Conservation (phyloP, 1,140 invertebrate genomes). For the Triops cancriformis region DNA sequence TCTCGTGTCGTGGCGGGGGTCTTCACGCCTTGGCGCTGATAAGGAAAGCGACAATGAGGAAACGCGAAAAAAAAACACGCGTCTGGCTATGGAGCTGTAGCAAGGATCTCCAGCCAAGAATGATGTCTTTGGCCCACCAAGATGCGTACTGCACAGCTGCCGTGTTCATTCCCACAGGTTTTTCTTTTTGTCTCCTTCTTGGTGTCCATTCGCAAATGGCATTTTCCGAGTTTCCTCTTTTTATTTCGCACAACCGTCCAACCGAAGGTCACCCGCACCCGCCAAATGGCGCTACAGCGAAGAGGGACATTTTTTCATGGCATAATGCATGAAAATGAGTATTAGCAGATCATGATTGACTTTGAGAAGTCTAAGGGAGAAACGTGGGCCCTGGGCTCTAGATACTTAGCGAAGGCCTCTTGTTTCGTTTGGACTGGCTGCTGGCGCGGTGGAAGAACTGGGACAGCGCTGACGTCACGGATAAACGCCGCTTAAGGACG, state of each 20-base stretch:
- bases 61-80: not conserved
- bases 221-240: not conserved
- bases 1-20: not conserved
- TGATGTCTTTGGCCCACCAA: not conserved
- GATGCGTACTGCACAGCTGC: not conserved
- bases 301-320: no score
- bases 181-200: not conserved
- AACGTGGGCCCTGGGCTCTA: no score
- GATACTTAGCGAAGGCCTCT: not conserved
- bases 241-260: no score
- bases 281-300: no score
- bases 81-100: not conserved
- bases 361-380: no score
- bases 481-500: not conserved
- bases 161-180: not conserved
- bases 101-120: not conserved
- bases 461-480: constrained; percentile 2
- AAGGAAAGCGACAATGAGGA: constrained; percentile 13
- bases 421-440: not conserved
- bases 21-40: constrained; percentile 1
- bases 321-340: no score
- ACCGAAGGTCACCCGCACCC: no score
- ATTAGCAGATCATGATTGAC: no score
- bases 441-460: not conserved
- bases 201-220: not conserved